Percentiles rank a stretch among this genome's conserved stretches.
These are phyloP conservation scores for Hystrix brachyura DNA, from an alignment of 2,113 vertebrate genomes.

Conservation along the genomic window DNA sequence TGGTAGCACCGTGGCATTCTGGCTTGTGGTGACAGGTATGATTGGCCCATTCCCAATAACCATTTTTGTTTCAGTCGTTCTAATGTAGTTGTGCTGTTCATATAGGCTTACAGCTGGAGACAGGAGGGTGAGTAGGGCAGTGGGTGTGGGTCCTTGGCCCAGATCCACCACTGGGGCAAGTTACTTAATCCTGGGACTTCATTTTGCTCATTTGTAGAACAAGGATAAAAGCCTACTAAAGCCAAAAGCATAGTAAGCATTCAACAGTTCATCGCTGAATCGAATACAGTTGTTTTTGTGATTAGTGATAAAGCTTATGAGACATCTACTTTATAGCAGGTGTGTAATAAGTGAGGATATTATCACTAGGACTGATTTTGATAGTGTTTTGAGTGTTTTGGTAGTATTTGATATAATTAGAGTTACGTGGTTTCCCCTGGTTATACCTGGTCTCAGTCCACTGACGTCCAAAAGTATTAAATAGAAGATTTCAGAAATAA, in stretches of 20 bases:
- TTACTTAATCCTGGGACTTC: background rate
- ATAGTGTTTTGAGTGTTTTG: background rate
- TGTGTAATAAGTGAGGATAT: background rate
- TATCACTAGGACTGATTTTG: background rate
- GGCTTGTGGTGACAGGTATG: background rate
- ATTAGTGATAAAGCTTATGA: background rate
- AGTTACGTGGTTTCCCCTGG: background rate
- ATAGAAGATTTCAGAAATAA: background rate
- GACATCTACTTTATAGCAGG: background rate
- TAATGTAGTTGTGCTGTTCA: background rate
- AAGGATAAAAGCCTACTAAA: background rate
- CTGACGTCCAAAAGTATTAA: background rate
- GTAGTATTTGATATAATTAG: background rate
- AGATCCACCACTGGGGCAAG: background rate
- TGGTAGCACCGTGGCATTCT: background rate
- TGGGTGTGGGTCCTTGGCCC: background rate
- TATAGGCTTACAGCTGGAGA: background rate
- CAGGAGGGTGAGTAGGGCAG: background rate
- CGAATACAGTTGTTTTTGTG: background rate
- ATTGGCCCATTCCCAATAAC: background rate
- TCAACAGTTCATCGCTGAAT: background rate
- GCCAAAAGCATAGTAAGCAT: background rate
- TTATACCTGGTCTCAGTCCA: background rate
- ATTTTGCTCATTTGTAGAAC: constrained; percentile 41
- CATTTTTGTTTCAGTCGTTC: background rate